These are phyloP conservation scores for Adelges cooleyi DNA, from an alignment of 1,140 invertebrate species.

Conservation along the genomic window DNA sequence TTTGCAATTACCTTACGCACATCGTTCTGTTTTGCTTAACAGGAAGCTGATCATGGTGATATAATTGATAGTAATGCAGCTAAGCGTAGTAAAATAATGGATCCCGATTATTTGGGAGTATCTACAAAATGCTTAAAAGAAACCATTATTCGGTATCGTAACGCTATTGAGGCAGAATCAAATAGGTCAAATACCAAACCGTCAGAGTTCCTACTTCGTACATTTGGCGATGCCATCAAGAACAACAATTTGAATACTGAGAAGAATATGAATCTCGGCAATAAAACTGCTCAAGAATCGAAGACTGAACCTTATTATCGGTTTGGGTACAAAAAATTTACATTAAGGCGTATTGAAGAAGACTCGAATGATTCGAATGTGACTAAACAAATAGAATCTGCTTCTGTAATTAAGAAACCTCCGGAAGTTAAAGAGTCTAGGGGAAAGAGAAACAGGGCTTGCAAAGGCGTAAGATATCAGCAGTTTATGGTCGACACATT, in stretches of 20 bases:
- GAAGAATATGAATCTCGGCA: slow-evolving; percentile 20
- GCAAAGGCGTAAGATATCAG: slow-evolving; percentile 20
- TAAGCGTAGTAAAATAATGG: neutral
- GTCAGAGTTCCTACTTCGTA: slow-evolving; percentile 24
- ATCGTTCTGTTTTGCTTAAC: neutral
- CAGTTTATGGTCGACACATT: slow-evolving; percentile 23
- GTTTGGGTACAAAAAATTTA: slow-evolving; percentile 26
- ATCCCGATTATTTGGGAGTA: slow-evolving; percentile 1
- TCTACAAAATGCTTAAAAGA: slow-evolving; percentile 18
- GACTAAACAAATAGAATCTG: neutral
- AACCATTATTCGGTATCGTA: slow-evolving; percentile 12
- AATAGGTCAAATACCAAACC: neutral
- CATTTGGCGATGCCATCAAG: slow-evolving; percentile 14
- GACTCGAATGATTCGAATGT: slow-evolving; percentile 21
- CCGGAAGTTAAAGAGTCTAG: slow-evolving; percentile 1
- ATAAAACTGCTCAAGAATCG: slow-evolving; percentile 8
- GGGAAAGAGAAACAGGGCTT: slow-evolving; percentile 16
- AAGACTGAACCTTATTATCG: slow-evolving; percentile 28
- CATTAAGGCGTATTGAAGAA: slow-evolving; percentile 25
- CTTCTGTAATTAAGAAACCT: slow-evolving; percentile 1
- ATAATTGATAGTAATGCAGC: neutral
- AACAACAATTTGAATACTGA: slow-evolving; percentile 17
- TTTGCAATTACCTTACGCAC: too few species aligned
- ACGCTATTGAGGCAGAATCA: slow-evolving; percentile 6
- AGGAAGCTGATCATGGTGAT: slow-evolving; percentile 17